Evolutionary conservation across 2,888 invertebrate genomes (phyloP).

Genomic region (Scaptomyza reducta): DNA sequence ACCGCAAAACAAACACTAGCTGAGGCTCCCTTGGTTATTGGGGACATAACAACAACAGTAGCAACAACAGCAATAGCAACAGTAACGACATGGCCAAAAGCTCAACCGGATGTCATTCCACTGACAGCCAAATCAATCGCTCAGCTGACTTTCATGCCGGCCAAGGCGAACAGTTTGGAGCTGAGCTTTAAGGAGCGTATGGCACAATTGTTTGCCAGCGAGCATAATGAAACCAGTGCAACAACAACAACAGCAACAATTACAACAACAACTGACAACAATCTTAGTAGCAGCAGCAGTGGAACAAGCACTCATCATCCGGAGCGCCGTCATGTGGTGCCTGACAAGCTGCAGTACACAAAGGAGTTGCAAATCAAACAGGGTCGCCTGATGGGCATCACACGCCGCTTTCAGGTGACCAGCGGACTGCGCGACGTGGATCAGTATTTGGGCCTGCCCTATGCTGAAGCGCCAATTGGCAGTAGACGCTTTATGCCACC

Average conservation of each 20-base stretch:
- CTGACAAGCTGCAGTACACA: constrained; percentile 85
- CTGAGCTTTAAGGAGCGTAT: constrained; percentile 66
- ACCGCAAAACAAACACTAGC: constrained; percentile 49
- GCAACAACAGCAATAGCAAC: not conserved
- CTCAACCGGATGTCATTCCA: constrained; percentile 35
- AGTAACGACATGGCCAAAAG: constrained; percentile 11
- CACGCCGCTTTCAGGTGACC: constrained; percentile 87
- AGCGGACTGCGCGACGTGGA: constrained; percentile 88
- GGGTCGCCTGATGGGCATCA: constrained; percentile 88
- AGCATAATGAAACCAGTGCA: constrained; percentile 27
- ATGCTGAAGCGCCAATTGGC: constrained; percentile 91
- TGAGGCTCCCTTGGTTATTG: constrained; percentile 49
- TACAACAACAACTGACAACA: constrained; percentile 13
- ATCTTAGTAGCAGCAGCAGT: constrained; percentile 2
- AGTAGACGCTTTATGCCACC: constrained; percentile 93
- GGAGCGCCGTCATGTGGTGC: constrained; percentile 79
- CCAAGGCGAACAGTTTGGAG: constrained; percentile 58
- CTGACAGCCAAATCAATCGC: constrained; percentile 42
- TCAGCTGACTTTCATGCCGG: constrained; percentile 37
- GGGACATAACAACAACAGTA: constrained; percentile 59
- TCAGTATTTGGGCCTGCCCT: constrained; percentile 91
- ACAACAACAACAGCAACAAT: constrained; percentile 7
- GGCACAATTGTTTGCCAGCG: constrained; percentile 57
- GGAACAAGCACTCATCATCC: constrained; percentile 59
- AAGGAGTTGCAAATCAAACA: constrained; percentile 88